Base-by-base conservation (phyloP, 1,140 invertebrate genomes). In the Branchinecta lindahli region DNA sequence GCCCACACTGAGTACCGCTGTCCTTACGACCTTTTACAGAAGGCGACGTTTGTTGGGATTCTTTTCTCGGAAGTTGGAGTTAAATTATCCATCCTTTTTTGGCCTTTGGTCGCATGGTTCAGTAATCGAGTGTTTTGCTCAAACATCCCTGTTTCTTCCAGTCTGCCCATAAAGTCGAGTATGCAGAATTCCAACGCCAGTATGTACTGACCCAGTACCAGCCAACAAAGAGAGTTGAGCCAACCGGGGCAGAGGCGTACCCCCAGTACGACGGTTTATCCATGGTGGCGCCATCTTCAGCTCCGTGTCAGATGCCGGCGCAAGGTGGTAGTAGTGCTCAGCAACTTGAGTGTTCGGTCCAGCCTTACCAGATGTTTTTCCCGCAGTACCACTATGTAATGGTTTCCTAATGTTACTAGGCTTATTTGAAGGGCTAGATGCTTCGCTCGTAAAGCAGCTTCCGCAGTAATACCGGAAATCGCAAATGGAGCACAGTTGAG, bases 81-180 rank as follows among this genome's bases (percentile, higher is more conserved):
- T 33, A 33, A 33, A 33, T 33, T 33, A 1, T 33, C 33, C 33
- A 33, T 33, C 33, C 33, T 33, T 33, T 33, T 33, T 33, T 33
- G 5, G 33, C 33, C 33, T 33, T 33, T 33, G 33, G 33, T 33
- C 33, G 5, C 5, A 33, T 33, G 33, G 33, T 33, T 33, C 33
- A 33, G 33, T 33, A 33, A 33, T 33, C 5, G 33, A 33, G 5
- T 33, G 1, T 33, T 1, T 33, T 33, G 33, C 33, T 33, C 33
- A 33, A 15, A 3, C 12, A 67, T 21, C 44, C 33, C 21, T 67
- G 12, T 20, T 67, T 21, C 12, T 67, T 21, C 21, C 18, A 67
- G 18, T 21, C 66, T 15, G 44, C 66, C 12, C 18, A 44, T 67
- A 67, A 21, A 67, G 44, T 67, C 18, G 52, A 61, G 52, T 61